Percentiles rank a stretch among this genome's conserved stretches.
Conservation (phyloP, 2,888 invertebrate species). For the Cheilosia vernalis region DNA sequence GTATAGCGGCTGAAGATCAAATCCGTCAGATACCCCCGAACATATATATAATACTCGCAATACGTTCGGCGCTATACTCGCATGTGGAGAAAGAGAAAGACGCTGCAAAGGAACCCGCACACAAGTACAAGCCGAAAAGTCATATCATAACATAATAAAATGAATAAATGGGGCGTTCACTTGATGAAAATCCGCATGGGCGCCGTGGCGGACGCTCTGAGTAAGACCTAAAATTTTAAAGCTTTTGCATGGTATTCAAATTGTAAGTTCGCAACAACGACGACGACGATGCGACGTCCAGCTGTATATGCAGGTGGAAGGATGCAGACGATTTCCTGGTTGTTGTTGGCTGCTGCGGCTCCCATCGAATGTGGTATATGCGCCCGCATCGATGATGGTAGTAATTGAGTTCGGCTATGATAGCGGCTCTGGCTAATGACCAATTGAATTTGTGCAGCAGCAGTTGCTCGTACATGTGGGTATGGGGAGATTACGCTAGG, state of each 20-base stretch:
- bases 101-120: slow-evolving; percentile 18
- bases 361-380: slow-evolving; percentile 37
- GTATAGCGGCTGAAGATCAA: slow-evolving; percentile 71
- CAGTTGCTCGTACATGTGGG: slow-evolving; percentile 43
- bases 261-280: slow-evolving; percentile 38
- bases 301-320: slow-evolving; percentile 25
- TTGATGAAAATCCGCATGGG: slow-evolving; percentile 62
- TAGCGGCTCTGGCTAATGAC: slow-evolving; percentile 49
- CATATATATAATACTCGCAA: background rate
- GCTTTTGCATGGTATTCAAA: slow-evolving; percentile 58
- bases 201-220: slow-evolving; percentile 23
- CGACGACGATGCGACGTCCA: slow-evolving; percentile 1
- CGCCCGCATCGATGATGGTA: slow-evolving; percentile 48
- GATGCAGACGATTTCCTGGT: slow-evolving; percentile 64
- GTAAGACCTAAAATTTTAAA: slow-evolving; percentile 64
- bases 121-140: slow-evolving; percentile 31
- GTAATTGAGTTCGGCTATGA: slow-evolving; percentile 20
- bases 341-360: slow-evolving; percentile 11
- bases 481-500: slow-evolving; percentile 38
- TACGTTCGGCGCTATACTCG: background rate
- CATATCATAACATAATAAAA: slow-evolving; percentile 59
- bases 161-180: slow-evolving; percentile 67
- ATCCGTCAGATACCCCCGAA: slow-evolving; percentile 62
- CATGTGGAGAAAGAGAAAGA: slow-evolving; percentile 46
- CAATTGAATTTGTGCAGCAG: slow-evolving; percentile 70